phyloP scores from a whole-genome alignment of 2,113 vertebrate genomes.

The Lamprologus speciosus region DNA sequence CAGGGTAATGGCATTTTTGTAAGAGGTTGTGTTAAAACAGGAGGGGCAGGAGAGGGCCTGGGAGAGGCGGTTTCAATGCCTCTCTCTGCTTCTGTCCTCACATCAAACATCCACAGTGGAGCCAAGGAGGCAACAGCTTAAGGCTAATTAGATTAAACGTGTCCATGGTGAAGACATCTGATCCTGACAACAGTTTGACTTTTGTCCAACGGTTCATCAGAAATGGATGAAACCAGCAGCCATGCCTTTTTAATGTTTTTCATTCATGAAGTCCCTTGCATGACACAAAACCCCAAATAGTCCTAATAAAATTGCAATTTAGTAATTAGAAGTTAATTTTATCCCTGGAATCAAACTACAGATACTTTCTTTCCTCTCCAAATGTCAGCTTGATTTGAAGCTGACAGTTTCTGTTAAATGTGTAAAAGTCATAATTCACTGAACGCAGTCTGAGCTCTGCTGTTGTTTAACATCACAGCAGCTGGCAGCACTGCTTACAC shows the following conservation, averaged over 20 bases:
- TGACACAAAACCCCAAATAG: background rate
- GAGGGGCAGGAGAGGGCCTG: background rate
- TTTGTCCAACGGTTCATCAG: background rate
- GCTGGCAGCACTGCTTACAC: conserved; percentile 34
- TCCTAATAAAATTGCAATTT: background rate
- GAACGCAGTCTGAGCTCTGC: conserved; percentile 4
- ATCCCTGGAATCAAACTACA: background rate
- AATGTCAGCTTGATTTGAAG: background rate
- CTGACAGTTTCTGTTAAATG: background rate
- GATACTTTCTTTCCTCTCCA: background rate
- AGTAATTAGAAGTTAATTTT: background rate
- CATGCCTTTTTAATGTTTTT: background rate
- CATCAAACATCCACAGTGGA: conserved; percentile 29
- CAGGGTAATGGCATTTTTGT: conserved; percentile 19
- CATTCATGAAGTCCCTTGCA: background rate
- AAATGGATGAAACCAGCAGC: background rate
- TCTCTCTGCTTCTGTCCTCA: conserved; percentile 4
- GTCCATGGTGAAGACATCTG: background rate
- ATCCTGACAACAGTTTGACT: background rate
- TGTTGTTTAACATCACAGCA: conserved; percentile 46
- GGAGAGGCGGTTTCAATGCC: background rate
- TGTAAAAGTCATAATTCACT: conserved; percentile 20
- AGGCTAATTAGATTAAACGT: conserved; percentile 52
- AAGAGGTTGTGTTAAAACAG: background rate
- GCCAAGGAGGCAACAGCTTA: conserved; percentile 6